phyloP scores from a whole-genome alignment of 2,113 vertebrate genomes.

The Rhinolophus sinicus region DNA sequence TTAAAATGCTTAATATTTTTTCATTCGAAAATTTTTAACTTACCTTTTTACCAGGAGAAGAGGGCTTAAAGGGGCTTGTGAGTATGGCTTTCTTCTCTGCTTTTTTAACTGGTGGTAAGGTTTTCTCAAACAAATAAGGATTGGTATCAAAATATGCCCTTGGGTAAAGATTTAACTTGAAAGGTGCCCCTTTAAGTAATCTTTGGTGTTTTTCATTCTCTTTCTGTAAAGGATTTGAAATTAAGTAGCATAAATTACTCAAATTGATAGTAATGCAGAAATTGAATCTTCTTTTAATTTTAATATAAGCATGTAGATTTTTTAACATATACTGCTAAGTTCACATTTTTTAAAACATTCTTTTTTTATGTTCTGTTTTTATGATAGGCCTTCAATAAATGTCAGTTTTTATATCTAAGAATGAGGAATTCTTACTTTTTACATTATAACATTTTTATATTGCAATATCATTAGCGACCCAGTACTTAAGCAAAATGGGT shows the following conservation, averaged over 20 bases:
- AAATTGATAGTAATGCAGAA: neutral
- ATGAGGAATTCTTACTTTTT: neutral
- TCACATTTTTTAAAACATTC: constrained; percentile 3
- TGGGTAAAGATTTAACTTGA: constrained; percentile 90
- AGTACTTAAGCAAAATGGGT: neutral
- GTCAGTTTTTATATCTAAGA: constrained; percentile 32
- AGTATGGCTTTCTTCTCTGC: constrained; percentile 51
- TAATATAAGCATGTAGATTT: neutral
- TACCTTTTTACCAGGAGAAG: constrained; percentile 92
- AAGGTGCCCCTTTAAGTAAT: constrained; percentile 88
- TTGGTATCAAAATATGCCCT: constrained; percentile 91
- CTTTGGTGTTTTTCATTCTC: constrained; percentile 82
- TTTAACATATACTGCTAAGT: neutral
- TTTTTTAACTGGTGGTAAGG: constrained; percentile 85
- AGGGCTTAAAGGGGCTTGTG: constrained; percentile 88
- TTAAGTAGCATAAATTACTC: neutral
- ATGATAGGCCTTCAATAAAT: neutral
- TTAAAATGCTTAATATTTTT: neutral
- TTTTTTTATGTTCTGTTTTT: constrained; percentile 19
- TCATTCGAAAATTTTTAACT: constrained; percentile 30
- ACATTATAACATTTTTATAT: neutral
- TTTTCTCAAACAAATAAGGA: constrained; percentile 87
- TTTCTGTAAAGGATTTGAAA: constrained; percentile 83
- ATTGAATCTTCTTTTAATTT: neutral
- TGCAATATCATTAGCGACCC: neutral